phyloP scores from a whole-genome alignment of 2,113 vertebrate genomes.

The Columbina picui region DNA sequence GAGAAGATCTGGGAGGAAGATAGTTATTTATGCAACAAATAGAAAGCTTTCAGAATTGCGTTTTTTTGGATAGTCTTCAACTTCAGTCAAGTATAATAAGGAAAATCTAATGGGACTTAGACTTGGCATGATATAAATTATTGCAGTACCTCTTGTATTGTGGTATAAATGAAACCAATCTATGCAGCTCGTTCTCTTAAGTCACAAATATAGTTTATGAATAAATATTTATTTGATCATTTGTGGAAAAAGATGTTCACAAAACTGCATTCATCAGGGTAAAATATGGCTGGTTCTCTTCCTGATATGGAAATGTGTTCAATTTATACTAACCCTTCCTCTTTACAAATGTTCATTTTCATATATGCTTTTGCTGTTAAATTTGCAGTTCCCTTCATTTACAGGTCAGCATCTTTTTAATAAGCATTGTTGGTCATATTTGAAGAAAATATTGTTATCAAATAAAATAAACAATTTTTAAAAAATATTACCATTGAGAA shows the following conservation, averaged over 20 bases:
- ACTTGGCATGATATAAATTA: constrained; percentile 17
- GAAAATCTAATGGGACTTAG: background rate
- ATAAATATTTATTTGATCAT: constrained; percentile 55
- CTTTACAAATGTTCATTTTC: constrained; percentile 33
- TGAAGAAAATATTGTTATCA: constrained; percentile 12
- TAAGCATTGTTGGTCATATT: background rate
- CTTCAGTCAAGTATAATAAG: constrained; percentile 21
- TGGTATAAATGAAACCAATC: constrained; percentile 22
- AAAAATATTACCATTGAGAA: background rate
- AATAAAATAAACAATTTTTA: background rate
- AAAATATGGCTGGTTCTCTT: background rate
- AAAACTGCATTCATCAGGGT: background rate
- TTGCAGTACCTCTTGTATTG: background rate
- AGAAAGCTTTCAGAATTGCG: background rate
- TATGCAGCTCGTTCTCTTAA: constrained; percentile 19
- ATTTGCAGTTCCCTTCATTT: constrained; percentile 21
- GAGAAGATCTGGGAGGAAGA: background rate
- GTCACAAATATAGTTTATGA: constrained; percentile 44
- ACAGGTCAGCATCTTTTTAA: constrained; percentile 42
- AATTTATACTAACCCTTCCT: constrained; percentile 17
- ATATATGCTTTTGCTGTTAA: background rate
- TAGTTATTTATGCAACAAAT: background rate
- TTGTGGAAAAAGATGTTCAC: constrained; percentile 27
- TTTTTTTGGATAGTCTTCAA: background rate
- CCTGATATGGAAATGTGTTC: constrained; percentile 28